These are phyloP conservation scores for Deroptyus accipitrinus DNA, from an alignment of 2,113 vertebrate genomes.

Conservation along the genomic window DNA sequence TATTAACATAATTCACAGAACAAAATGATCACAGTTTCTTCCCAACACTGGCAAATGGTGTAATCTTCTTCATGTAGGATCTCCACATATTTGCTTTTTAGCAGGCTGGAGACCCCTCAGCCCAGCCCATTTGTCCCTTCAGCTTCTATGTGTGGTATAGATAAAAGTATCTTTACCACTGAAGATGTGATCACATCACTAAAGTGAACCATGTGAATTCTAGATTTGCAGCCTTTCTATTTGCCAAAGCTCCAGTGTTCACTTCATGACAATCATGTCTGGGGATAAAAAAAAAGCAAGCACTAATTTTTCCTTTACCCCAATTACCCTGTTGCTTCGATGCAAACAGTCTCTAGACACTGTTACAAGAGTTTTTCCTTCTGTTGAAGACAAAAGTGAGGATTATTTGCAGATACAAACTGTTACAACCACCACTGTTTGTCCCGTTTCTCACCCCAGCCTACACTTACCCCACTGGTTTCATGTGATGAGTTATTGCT, in stretches of 20 bases:
- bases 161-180: neutral
- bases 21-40: neutral
- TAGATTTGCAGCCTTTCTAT: neutral
- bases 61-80: neutral
- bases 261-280: conserved; percentile 6
- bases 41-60: neutral
- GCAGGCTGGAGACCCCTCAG: neutral
- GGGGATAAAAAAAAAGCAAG: neutral
- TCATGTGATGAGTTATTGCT: conserved; percentile 29
- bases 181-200: neutral
- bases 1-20: neutral
- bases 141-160: neutral
- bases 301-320: neutral
- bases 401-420: neutral
- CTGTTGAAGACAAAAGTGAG: neutral
- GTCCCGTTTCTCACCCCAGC: conserved; percentile 22
- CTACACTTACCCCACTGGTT: conserved; percentile 9
- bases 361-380: neutral
- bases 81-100: neutral
- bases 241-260: neutral
- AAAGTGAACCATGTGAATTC: neutral
- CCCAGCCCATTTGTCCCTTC: accelerated
- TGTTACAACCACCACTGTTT: neutral
- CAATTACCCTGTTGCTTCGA: neutral
- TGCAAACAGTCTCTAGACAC: neutral